These are phyloP conservation scores for Aporrectodea caliginosa DNA, from an alignment of 1,140 invertebrate species.

Conservation along the genomic window DNA sequence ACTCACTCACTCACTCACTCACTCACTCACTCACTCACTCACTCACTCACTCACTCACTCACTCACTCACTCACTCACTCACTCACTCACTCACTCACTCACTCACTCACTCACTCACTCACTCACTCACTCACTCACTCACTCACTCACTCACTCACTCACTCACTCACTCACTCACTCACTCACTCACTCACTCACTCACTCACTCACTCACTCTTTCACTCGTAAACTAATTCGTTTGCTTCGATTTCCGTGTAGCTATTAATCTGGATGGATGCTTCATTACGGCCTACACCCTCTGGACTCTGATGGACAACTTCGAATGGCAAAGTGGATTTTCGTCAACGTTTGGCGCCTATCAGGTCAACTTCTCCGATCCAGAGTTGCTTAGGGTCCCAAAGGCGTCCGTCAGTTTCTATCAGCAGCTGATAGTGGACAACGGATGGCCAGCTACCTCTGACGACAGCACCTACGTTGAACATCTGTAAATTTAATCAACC, in stretches of 20 bases:
- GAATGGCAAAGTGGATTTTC: slow-evolving; percentile 64
- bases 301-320: slow-evolving; percentile 76
- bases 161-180: too few species aligned
- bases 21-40: too few species aligned
- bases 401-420: slow-evolving; percentile 40
- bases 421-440: neutral
- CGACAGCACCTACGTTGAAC: too few species aligned
- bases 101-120: too few species aligned
- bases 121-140: too few species aligned
- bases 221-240: neutral
- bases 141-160: too few species aligned
- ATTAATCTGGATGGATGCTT: slow-evolving; percentile 65
- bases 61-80: too few species aligned
- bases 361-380: slow-evolving; percentile 68
- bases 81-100: too few species aligned
- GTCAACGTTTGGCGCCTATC: slow-evolving; percentile 69
- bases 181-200: neutral
- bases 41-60: too few species aligned
- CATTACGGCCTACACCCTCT: slow-evolving; percentile 66
- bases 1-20: too few species aligned
- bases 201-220: neutral
- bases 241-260: slow-evolving; percentile 46
- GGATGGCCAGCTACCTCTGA: neutral
- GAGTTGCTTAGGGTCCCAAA: slow-evolving; percentile 66
- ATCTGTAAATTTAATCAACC: too few species aligned